These are phyloP conservation scores for Merops nubicus DNA, from an alignment of 2,113 vertebrate species.

Conservation along the genomic window DNA sequence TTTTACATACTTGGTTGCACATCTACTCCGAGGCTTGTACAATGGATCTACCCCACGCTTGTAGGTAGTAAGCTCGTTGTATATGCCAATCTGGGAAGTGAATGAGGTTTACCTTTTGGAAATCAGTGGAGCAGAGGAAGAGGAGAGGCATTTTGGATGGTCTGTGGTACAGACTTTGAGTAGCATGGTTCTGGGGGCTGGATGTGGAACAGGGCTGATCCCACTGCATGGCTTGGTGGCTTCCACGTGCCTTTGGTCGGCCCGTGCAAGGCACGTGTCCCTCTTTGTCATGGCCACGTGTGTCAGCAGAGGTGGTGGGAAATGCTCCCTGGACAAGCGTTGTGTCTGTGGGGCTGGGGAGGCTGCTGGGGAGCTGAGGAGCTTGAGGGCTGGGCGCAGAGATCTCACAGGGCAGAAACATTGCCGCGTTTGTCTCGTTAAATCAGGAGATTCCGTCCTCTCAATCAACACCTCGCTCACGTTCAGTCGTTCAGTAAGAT, in stretches of 20 bases:
- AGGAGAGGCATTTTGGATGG: neutral
- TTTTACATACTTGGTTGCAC: neutral
- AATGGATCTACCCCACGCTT: fast-evolving
- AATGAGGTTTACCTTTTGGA: neutral
- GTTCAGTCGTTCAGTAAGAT: neutral
- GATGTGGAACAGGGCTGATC: neutral
- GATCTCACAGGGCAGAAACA: neutral
- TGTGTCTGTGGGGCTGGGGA: neutral
- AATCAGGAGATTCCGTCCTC: neutral
- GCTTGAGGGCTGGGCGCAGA: fast-evolving
- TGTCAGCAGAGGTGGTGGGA: neutral
- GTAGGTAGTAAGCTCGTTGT: neutral
- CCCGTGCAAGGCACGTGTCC: fast-evolving
- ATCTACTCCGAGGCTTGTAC: neutral
- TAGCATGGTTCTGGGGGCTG: neutral
- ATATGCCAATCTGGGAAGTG: neutral
- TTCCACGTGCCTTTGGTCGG: neutral
- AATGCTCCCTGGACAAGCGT: fast-evolving
- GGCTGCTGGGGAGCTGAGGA: neutral
- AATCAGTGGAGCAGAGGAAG: neutral
- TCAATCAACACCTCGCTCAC: fast-evolving
- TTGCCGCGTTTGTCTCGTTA: too few relatives aligned
- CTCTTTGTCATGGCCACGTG: fast-evolving
- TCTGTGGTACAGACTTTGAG: neutral
- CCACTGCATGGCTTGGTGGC: neutral